Evolutionary conservation across 2,888 invertebrate genomes (phyloP).

Genomic region (Drosophila fulvimacula): DNA sequence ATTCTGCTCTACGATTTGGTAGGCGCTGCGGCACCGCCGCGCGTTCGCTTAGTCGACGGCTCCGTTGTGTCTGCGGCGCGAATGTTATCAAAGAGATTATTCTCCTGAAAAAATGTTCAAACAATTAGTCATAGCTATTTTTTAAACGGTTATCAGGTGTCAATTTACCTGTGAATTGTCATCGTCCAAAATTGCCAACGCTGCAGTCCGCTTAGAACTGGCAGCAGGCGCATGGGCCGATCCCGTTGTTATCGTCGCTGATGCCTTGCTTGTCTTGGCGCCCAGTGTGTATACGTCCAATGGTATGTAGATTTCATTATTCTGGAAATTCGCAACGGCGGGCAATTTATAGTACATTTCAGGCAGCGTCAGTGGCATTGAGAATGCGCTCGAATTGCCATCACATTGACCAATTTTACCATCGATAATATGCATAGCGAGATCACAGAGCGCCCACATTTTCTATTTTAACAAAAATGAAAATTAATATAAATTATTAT

Average conservation of each 20-base stretch:
- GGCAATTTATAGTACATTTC: conserved; percentile 95
- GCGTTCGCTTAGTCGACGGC: conserved; percentile 76
- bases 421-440: conserved; percentile 95
- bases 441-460: conserved; percentile 98
- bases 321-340: conserved; percentile 89
- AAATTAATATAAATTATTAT: not conserved
- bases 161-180: conserved; percentile 65
- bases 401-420: conserved; percentile 95
- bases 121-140: not conserved
- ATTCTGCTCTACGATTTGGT: conserved; percentile 64
- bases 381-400: conserved; percentile 91
- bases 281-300: conserved; percentile 86
- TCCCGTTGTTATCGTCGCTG: conserved; percentile 42
- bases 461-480: conserved; percentile 87
- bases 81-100: conserved; percentile 76
- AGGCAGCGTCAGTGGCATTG: conserved; percentile 93
- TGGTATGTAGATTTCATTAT: conserved; percentile 92
- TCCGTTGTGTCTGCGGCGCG: conserved; percentile 74
- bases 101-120: conserved; percentile 51
- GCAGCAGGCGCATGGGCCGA: conserved; percentile 41
- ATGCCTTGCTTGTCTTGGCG: conserved; percentile 54
- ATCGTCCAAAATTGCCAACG: conserved; percentile 54
- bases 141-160: not conserved
- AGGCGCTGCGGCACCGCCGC: conserved; percentile 67
- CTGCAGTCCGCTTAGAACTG: conserved; percentile 51